phyloP scores from a whole-genome alignment of 2,113 vertebrate genomes.

The Pycnonotus jocosus region DNA sequence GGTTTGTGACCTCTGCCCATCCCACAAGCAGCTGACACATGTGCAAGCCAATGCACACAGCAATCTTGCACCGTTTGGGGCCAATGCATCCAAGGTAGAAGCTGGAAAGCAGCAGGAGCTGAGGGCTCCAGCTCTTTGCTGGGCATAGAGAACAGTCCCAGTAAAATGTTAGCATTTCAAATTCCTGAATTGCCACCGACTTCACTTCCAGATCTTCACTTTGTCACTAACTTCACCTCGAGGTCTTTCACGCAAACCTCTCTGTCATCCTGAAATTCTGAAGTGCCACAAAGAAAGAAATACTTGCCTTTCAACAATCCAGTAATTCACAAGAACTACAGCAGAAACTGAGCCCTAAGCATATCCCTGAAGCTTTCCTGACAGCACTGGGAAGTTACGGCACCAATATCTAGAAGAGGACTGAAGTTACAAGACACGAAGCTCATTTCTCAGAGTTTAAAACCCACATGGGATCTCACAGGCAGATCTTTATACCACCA shows the following conservation, averaged over 20 bases:
- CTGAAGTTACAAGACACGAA: background rate
- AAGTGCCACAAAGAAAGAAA: background rate
- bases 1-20: background rate
- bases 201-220: background rate
- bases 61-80: background rate
- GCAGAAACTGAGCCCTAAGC: background rate
- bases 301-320: background rate
- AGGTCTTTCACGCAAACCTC: background rate
- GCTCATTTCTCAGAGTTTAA: background rate
- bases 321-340: slow-evolving; percentile 16
- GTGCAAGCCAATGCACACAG: background rate
- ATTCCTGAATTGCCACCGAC: background rate
- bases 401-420: background rate
- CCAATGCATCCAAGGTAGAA: fast-evolving
- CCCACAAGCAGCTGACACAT: background rate
- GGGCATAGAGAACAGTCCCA: background rate
- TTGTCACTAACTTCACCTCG: background rate
- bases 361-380: background rate
- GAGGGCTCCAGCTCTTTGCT: background rate
- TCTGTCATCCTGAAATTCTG: background rate
- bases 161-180: background rate
- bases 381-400: background rate
- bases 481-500: background rate
- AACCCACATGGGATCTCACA: background rate
- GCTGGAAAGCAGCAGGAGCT: background rate